Conservation (phyloP, 2,113 vertebrate species). For the Alouatta palliata region DNA sequence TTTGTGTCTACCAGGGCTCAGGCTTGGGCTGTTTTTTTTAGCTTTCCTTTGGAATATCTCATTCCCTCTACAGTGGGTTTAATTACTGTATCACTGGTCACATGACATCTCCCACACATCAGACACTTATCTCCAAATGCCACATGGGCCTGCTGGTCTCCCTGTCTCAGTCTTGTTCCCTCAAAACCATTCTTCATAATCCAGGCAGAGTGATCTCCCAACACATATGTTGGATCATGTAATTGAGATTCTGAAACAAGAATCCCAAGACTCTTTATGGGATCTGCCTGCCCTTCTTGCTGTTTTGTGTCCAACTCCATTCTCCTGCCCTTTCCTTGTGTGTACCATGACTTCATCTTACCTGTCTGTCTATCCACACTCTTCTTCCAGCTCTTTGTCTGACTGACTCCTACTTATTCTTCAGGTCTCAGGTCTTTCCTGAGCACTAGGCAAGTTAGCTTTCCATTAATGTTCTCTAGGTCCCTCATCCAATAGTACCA, state of each 20-base stretch:
- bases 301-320: background rate
- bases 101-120: background rate
- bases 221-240: background rate
- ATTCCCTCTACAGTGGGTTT: background rate
- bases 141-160: background rate
- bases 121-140: background rate
- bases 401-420: background rate
- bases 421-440: background rate
- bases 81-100: background rate
- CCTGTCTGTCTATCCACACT: background rate
- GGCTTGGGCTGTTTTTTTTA: background rate
- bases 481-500: background rate
- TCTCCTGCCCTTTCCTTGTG: background rate
- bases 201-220: background rate
- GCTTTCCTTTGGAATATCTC: background rate
- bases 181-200: background rate
- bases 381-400: background rate
- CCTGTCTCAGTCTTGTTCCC: background rate
- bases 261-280: background rate
- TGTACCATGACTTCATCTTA: background rate
- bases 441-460: background rate
- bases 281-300: background rate
- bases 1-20: background rate
- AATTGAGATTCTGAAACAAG: background rate
- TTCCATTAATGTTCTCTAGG: background rate